Base-by-base conservation (phyloP, 2,888 invertebrate species). In the Taenaris catops region DNA sequence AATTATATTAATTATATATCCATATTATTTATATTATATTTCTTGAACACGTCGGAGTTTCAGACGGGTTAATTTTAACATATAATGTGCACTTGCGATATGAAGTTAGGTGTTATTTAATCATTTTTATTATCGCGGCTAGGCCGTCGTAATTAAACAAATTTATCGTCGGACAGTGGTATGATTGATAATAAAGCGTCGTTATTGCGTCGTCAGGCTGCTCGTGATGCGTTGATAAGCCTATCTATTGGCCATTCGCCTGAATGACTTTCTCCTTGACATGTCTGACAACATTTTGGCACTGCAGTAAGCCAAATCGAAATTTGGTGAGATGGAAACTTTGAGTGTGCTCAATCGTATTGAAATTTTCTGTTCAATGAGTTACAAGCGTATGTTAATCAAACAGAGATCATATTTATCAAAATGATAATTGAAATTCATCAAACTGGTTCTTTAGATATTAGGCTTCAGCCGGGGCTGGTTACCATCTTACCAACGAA, bases 171-270 rank as follows among this genome's bases (percentile, higher is more conserved):
- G 43, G 55, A 59, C 49, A 59, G 47, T 44, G 21, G 36, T 55
- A 51, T 55, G 53, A 55, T 62, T 64, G 57, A 55, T 60, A 60
- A 62, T 58, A 53, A 48, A 47, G 54, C 38, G 48, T 49, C 47
- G 50, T 51, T 55, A 60, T 55, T 62, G 54, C 58, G 48, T 45
- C 49, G 47, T 48, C 32, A 36, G 28, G 32, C 38, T 36, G 40
- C 42, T 44, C 54, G 51, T 59, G 60, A 59, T 57, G 53, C 53
- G 57, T 55, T 37, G 73, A 72, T 72, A 71, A 64, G 51, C 60
- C 43, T 80, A 79, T 81, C 76, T 53, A 44, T 60, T 60, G 70
- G 72, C 44, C 66, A 55, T 73, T 51, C 69, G 64, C 67, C 61
- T 74, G 72, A 75, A 55, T 53, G 67, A 55, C 41, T 67, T 42